A percentile compares a stretch with the other conserved stretches of the same genome.
Evolutionary conservation across 92 coral and sea anemone genomes (phyloP).

Genomic region (Umimayanthus kanabou): DNA sequence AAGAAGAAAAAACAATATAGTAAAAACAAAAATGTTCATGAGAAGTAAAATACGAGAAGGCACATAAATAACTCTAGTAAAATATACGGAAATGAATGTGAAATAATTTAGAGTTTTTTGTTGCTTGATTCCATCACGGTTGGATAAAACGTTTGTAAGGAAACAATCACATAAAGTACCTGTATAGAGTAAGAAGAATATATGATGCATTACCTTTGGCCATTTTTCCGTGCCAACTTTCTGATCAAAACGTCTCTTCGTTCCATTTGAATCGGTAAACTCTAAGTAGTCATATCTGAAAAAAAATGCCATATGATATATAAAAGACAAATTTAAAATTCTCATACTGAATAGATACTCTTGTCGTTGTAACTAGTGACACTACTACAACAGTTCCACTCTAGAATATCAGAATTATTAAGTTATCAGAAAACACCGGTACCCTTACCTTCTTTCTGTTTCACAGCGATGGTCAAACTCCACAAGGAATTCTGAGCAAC

Average conservation of each 20-base stretch:
- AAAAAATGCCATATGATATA: not conserved
- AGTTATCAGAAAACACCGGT: not conserved
- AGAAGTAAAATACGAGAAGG: no score
- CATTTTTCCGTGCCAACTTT: conserved; percentile 99
- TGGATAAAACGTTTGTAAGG: no score
- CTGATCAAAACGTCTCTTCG: conserved; percentile 92
- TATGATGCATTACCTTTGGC: conserved; percentile 74
- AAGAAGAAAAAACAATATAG: not conserved
- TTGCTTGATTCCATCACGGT: no score
- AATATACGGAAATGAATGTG: not conserved
- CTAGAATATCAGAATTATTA: no score
- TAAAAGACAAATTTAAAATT: not conserved
- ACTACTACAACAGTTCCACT: not conserved
- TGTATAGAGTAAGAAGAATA: not conserved
- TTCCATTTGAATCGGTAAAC: conserved; percentile 96
- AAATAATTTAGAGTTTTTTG: no score
- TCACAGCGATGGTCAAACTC: conserved; percentile 96
- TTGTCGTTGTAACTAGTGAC: no score
- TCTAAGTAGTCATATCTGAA: conserved; percentile 93
- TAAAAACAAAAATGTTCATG: not conserved
- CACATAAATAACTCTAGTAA: not conserved
- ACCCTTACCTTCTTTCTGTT: conserved; percentile 87
- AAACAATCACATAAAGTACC: not conserved
- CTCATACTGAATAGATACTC: no score
- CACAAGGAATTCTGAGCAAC: conserved; percentile 93